phyloP scores from a whole-genome alignment of 2,888 invertebrate species.

The Orchesella flavescens region DNA sequence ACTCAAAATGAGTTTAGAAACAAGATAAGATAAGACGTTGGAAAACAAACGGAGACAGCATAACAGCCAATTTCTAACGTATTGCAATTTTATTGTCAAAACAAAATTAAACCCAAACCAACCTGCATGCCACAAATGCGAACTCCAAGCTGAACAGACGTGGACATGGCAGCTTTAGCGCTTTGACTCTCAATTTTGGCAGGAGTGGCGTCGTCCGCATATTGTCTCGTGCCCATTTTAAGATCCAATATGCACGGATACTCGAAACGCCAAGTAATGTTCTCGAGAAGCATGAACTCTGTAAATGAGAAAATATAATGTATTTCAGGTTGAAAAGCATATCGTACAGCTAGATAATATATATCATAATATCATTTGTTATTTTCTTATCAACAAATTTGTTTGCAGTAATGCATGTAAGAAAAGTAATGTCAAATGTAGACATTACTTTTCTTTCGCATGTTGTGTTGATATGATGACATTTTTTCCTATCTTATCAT shows the following conservation, averaged over 20 bases:
- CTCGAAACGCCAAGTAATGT: constrained; percentile 76
- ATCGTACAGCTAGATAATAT: no score
- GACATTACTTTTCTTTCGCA: background rate
- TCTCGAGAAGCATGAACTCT: constrained; percentile 78
- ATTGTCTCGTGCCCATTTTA: constrained; percentile 78
- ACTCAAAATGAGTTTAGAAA: no score
- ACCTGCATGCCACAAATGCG: constrained; percentile 77
- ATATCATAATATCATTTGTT: background rate
- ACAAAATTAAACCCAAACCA: constrained; percentile 23
- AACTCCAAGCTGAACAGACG: constrained; percentile 76
- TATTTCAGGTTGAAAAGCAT: no score
- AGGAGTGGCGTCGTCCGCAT: constrained; percentile 77
- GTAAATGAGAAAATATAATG: constrained; percentile 44
- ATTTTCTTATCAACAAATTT: background rate
- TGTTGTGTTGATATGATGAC: no score
- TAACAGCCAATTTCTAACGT: no score
- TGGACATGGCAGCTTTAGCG: constrained; percentile 76
- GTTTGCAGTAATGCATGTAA: background rate
- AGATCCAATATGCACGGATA: constrained; percentile 78
- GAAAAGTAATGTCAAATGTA: background rate
- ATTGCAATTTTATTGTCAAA: no score
- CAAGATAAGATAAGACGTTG: no score
- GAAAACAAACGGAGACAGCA: no score
- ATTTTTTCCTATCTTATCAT: background rate
- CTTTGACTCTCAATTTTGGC: constrained; percentile 76